Conservation (phyloP, 2,797 vertebrate genomes). For the Crocodylus rhombifer region DNA sequence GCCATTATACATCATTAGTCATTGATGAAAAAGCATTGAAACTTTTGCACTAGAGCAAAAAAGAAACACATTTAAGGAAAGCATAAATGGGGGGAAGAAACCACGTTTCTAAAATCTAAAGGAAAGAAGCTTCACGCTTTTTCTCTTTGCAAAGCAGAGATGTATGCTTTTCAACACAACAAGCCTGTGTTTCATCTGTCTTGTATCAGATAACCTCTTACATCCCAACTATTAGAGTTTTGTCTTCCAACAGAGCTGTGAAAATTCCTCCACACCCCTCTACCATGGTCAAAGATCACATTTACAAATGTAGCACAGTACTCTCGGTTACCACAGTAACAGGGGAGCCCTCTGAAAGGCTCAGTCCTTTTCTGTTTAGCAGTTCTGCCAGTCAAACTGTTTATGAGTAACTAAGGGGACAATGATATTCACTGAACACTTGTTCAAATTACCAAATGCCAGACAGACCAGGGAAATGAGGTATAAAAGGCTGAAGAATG, state of each 20-base stretch:
- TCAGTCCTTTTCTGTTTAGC: conserved; percentile 82
- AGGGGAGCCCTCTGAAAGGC: conserved; percentile 74
- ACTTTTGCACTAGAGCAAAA: neutral
- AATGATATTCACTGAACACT: conserved; percentile 86
- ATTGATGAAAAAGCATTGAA: neutral
- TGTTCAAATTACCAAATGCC: conserved; percentile 72
- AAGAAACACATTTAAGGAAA: conserved; percentile 57
- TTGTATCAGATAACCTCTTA: conserved; percentile 74
- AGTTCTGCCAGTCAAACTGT: conserved; percentile 86
- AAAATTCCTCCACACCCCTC: conserved; percentile 72
- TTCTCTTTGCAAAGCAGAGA: conserved; percentile 6
- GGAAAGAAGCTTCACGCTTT: neutral
- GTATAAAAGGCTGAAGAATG: neutral
- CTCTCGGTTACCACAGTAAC: conserved; percentile 86
- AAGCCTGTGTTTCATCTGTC: conserved; percentile 39
- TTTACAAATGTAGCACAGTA: conserved; percentile 83
- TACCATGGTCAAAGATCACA: conserved; percentile 79
- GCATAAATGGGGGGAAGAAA: conserved; percentile 13
- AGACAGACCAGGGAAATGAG: neutral
- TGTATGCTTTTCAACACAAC: conserved; percentile 49
- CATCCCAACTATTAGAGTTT: conserved; percentile 59
- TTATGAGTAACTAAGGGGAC: conserved; percentile 95
- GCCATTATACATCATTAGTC: conserved; percentile 30
- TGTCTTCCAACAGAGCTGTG: conserved; percentile 56
- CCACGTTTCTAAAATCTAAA: neutral